Evolutionary conservation across 92 coral and sea anemone genomes (phyloP).

Genomic region (Actinernus sp.): DNA sequence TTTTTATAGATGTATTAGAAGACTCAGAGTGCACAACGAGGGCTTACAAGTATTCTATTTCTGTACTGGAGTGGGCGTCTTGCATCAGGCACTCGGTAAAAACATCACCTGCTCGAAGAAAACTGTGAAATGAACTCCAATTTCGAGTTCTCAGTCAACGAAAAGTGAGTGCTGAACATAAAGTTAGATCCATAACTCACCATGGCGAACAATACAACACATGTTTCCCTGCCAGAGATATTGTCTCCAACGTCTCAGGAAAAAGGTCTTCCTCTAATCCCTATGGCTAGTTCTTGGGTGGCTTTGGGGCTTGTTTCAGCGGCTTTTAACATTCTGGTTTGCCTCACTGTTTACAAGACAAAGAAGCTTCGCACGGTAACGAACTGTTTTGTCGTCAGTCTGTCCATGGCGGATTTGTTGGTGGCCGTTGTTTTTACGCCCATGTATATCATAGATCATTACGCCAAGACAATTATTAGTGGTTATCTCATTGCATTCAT

Average conservation of each 20-base stretch:
- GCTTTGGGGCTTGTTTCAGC: slow-evolving; percentile 69
- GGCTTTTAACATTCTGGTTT: slow-evolving; percentile 64
- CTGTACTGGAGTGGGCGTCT: too few species aligned
- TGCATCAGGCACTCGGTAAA: too few species aligned
- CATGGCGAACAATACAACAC: background rate
- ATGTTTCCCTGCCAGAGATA: background rate
- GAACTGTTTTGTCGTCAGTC: slow-evolving; percentile 75
- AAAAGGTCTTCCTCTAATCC: slow-evolving; percentile 22
- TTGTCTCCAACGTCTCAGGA: background rate
- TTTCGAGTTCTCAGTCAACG: too few species aligned
- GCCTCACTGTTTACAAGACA: slow-evolving; percentile 61
- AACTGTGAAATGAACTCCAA: too few species aligned
- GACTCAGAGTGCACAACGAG: too few species aligned
- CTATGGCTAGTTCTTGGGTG: slow-evolving; percentile 63
- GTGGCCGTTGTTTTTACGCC: slow-evolving; percentile 81
- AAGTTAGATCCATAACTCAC: too few species aligned
- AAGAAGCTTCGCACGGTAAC: slow-evolving; percentile 84
- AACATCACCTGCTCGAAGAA: too few species aligned
- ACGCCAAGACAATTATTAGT: slow-evolving; percentile 59
- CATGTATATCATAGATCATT: slow-evolving; percentile 61
- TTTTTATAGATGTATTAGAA: too few species aligned
- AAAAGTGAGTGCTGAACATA: too few species aligned
- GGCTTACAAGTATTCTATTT: too few species aligned
- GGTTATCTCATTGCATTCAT: slow-evolving; percentile 82
- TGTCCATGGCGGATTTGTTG: slow-evolving; percentile 73